Percentiles rank a stretch among this genome's conserved stretches.
Conservation (phyloP, 2,888 invertebrate genomes). For the Merodon equestris region DNA sequence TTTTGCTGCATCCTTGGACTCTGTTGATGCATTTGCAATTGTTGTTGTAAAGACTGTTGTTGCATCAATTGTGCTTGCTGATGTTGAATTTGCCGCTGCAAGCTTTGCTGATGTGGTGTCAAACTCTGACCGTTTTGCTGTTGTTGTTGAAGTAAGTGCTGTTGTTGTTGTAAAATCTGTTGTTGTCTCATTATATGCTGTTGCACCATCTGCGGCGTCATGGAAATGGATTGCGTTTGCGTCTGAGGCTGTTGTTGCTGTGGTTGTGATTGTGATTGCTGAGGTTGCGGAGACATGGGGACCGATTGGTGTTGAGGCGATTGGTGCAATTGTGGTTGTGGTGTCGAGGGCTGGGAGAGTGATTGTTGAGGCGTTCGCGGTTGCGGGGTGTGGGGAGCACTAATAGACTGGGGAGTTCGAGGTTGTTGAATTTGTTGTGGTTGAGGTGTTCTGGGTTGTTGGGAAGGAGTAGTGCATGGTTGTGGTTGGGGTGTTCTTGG, state of each 20-base stretch:
- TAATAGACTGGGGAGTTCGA: conserved; percentile 74
- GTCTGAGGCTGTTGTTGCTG: conserved; percentile 73
- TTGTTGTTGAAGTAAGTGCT: conserved; percentile 74
- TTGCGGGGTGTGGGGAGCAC: conserved; percentile 73
- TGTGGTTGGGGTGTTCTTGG: conserved; percentile 63
- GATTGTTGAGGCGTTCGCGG: conserved; percentile 63
- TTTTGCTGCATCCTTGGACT: conserved; percentile 77
- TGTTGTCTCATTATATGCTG: conserved; percentile 74
- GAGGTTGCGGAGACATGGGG: conserved; percentile 70
- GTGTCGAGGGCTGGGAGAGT: conserved; percentile 72
- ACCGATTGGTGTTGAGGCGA: conserved; percentile 73
- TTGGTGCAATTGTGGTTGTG: conserved; percentile 70
- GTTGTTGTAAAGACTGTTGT: conserved; percentile 78
- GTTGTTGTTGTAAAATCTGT: conserved; percentile 75
- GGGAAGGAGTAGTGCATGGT: conserved; percentile 74
- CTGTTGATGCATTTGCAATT: conserved; percentile 74
- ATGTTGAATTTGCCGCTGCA: conserved; percentile 82
- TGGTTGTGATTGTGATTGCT: conserved; percentile 72
- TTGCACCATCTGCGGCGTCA: conserved; percentile 74
- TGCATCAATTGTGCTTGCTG: conserved; percentile 79
- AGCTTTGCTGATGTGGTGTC: conserved; percentile 74
- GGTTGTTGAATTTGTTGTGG: conserved; percentile 72
- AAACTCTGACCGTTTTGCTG: conserved; percentile 75
- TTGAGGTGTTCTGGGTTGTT: conserved; percentile 71
- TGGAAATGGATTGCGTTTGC: conserved; percentile 73